These are phyloP conservation scores for Romanogobio albipinnatus DNA, from an alignment of 2,113 vertebrate genomes.

Conservation along the genomic window DNA sequence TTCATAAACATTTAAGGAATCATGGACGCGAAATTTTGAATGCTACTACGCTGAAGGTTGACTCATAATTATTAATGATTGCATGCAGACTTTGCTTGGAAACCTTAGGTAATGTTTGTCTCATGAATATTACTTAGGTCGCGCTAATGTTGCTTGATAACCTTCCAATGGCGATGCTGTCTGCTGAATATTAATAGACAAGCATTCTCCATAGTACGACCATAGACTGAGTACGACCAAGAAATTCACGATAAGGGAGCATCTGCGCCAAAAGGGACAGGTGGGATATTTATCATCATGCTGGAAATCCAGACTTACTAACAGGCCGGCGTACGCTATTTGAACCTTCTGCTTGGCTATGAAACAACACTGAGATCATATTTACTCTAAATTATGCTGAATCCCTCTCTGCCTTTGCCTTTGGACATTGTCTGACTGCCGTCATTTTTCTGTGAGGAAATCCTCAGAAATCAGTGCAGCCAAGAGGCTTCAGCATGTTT, in stretches of 20 bases:
- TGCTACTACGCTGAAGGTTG: background rate
- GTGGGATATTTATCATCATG: conserved; percentile 16
- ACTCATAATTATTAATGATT: background rate
- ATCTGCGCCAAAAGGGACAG: conserved; percentile 23
- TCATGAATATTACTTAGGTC: background rate
- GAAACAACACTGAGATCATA: background rate
- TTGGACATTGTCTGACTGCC: background rate
- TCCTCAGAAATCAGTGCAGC: background rate
- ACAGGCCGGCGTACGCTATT: background rate
- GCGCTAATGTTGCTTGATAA: background rate
- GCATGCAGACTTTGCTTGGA: background rate
- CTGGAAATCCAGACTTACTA: conserved; percentile 10
- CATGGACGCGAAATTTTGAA: background rate
- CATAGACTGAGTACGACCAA: too few species aligned
- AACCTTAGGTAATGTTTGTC: background rate
- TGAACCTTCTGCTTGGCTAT: background rate
- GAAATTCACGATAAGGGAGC: background rate
- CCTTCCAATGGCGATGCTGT: background rate
- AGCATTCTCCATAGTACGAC: conserved; percentile 10
- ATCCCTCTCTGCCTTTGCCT: background rate
- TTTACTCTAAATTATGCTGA: conserved; percentile 8
- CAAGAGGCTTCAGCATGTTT: background rate
- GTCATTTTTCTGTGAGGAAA: background rate
- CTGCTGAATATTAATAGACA: conserved; percentile 14
- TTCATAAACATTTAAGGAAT: background rate